These are phyloP conservation scores for Petrosia ficiformis DNA, from an alignment of 37 sponge, comb jelly and placozoan species.

Conservation along the genomic window DNA sequence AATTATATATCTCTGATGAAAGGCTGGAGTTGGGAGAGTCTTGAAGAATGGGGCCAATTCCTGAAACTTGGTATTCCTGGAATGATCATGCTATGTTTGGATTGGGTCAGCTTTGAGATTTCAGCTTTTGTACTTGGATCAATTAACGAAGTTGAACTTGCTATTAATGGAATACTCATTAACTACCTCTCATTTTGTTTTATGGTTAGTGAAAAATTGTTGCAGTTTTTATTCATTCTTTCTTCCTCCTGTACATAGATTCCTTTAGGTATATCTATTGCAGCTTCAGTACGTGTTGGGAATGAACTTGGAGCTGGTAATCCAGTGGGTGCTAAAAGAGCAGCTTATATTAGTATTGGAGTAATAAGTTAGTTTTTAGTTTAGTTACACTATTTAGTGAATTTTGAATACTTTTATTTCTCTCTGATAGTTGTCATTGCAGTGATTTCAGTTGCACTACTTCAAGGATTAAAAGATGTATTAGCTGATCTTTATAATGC, in stretches of 20 bases:
- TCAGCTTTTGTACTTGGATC: conserved; percentile 44
- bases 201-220: conserved; percentile 47
- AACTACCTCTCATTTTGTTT: conserved; percentile 12
- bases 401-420: too few relatives aligned
- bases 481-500: background rate
- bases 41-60: conserved; percentile 54
- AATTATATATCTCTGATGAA: too few relatives aligned
- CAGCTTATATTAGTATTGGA: conserved; percentile 13
- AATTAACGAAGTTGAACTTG: conserved; percentile 32
- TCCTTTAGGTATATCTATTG: conserved; percentile 20
- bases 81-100: conserved; percentile 29
- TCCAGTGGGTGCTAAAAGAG: conserved; percentile 29
- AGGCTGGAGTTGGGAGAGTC: conserved; percentile 64
- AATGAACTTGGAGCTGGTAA: conserved; percentile 69
- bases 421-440: background rate
- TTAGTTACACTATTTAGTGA: background rate
- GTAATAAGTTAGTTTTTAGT: conserved; percentile 7
- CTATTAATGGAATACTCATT: conserved; percentile 33
- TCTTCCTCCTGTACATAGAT: too few relatives aligned
- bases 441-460: background rate
- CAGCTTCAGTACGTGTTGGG: conserved; percentile 48
- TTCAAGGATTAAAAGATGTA: background rate
- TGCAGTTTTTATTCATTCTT: too few relatives aligned
- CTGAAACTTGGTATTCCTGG: conserved; percentile 56
- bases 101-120: conserved; percentile 51